Conservation (phyloP, 2,888 invertebrate genomes). For the Colletes collaris region DNA sequence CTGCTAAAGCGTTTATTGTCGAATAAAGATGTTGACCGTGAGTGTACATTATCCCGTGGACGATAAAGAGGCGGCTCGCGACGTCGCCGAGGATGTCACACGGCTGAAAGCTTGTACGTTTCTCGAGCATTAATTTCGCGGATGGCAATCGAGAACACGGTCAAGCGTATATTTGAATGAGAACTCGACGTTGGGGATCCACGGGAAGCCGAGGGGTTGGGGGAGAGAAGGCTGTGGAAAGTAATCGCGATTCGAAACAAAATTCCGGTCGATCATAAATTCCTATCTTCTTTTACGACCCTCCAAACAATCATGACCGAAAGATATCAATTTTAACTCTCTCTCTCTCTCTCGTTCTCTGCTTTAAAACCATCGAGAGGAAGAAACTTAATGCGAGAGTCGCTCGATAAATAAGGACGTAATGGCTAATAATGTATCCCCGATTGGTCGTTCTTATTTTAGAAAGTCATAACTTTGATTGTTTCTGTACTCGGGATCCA, state of each 20-base stretch:
- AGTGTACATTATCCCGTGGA: background rate
- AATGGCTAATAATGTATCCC: no score
- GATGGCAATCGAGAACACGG: background rate
- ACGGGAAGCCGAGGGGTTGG: background rate
- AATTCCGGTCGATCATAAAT: background rate
- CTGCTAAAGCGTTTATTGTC: conserved; percentile 4
- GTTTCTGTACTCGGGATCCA: no score
- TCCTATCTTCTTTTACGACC: background rate
- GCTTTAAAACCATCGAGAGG: no score
- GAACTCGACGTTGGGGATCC: no score
- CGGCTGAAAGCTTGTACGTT: background rate
- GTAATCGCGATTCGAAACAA: background rate
- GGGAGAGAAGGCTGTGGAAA: background rate
- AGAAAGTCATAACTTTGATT: no score
- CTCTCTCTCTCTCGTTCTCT: no score
- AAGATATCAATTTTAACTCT: background rate
- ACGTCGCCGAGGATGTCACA: background rate
- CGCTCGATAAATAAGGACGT: background rate
- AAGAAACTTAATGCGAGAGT: background rate
- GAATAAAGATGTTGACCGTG: conserved; percentile 14
- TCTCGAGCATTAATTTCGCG: background rate
- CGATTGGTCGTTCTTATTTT: no score
- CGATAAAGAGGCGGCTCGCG: background rate
- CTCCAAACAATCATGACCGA: background rate
- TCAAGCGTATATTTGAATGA: background rate